These are phyloP conservation scores for Imbricaverruca yamaguchii DNA, from an alignment of 2,888 invertebrate species.

Conservation along the genomic window DNA sequence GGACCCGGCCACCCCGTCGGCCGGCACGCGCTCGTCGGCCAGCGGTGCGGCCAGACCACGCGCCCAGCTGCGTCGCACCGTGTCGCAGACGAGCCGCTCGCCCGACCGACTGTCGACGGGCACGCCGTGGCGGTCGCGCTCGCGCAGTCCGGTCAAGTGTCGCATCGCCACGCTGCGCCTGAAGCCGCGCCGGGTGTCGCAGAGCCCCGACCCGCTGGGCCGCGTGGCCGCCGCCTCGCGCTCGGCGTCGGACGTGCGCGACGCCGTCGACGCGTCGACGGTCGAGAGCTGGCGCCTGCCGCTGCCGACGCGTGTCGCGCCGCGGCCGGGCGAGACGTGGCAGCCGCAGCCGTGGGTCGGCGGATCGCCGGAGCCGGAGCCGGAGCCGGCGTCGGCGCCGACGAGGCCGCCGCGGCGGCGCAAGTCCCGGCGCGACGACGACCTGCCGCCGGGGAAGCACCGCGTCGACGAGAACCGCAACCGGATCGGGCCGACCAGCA, in stretches of 20 bases:
- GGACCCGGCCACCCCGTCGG: too few relatives aligned
- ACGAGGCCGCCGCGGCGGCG: neutral
- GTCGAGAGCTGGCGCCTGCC: neutral
- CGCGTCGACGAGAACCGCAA: constrained; percentile 10
- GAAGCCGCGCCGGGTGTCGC: constrained; percentile 2
- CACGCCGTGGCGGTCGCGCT: neutral
- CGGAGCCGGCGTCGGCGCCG: neutral
- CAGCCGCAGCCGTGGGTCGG: too few relatives aligned
- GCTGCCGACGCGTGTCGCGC: neutral
- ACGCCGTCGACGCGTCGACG: neutral
- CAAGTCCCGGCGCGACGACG: neutral
- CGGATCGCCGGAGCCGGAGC: too few relatives aligned
- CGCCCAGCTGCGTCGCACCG: neutral
- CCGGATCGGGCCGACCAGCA: neutral
- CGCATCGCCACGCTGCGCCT: constrained; percentile 5
- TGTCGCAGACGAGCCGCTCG: neutral
- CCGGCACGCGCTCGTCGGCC: too few relatives aligned
- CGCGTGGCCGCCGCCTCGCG: neutral
- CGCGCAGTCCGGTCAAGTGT: neutral
- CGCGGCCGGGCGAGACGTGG: too few relatives aligned
- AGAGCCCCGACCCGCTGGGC: neutral
- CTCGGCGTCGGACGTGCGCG: neutral
- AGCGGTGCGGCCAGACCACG: neutral
- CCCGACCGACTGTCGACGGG: neutral
- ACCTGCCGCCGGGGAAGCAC: neutral